Conservation (phyloP, 2,113 vertebrate genomes). For the Odocoileus virginianus region DNA sequence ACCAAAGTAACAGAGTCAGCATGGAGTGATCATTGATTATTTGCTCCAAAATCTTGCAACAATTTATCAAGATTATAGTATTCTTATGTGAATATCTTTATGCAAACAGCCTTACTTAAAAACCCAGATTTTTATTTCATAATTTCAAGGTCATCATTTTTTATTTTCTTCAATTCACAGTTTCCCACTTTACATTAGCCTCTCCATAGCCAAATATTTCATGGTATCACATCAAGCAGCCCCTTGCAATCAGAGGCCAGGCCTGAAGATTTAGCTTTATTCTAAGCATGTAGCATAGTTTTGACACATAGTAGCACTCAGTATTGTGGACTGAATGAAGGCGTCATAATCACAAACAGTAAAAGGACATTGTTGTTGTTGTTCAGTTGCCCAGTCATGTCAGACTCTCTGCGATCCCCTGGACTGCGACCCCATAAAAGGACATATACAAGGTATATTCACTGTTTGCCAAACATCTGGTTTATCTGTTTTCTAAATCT, state of each 20-base stretch:
- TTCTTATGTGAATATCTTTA: not conserved
- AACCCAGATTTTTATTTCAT: not conserved
- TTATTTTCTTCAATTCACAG: not conserved
- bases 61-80: not conserved
- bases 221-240: not conserved
- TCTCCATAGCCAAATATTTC: not conserved
- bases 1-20: not conserved
- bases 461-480: not conserved
- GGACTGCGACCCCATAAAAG: accelerated
- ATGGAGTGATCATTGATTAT: not conserved
- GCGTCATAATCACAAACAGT: not conserved
- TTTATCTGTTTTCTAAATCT: not conserved
- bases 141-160: not conserved
- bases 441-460: not conserved
- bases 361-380: not conserved
- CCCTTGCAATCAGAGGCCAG: not conserved
- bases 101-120: slow-evolving; percentile 1
- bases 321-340: not conserved
- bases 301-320: not conserved
- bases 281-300: not conserved
- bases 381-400: not conserved
- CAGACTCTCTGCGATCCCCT: accelerated
- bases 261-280: not conserved
- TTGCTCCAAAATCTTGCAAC: not conserved
- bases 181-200: not conserved